These are phyloP conservation scores for Gadus macrocephalus DNA, from an alignment of 2,113 vertebrate genomes.

Conservation along the genomic window DNA sequence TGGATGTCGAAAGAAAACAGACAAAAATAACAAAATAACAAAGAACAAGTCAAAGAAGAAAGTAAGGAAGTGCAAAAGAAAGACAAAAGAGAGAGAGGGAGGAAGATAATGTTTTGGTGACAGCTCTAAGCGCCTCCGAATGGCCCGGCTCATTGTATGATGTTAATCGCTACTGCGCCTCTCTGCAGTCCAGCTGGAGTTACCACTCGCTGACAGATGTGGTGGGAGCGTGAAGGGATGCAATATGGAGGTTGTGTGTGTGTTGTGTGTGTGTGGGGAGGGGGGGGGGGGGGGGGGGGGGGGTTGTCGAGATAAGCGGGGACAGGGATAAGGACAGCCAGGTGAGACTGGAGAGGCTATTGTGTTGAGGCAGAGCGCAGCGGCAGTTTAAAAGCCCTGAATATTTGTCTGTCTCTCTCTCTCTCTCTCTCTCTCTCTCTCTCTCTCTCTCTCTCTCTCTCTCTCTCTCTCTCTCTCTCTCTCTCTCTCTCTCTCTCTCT, in stretches of 20 bases:
- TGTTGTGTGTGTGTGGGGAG: too few relatives aligned
- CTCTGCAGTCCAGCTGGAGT: constrained; percentile 37
- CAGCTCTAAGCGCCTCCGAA: constrained; percentile 43
- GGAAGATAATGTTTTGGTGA: constrained; percentile 8
- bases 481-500: too few relatives aligned
- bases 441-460: constrained; percentile 1
- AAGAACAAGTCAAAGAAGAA: too few relatives aligned
- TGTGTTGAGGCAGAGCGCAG: constrained; percentile 30
- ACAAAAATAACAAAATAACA: too few relatives aligned
- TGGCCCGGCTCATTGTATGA: constrained; percentile 45
- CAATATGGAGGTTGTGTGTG: background rate
- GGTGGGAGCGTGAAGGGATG: constrained; percentile 14
- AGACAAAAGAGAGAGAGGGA: background rate
- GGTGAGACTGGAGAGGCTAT: constrained; percentile 37
- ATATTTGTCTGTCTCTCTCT: constrained; percentile 20
- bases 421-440: constrained; percentile 4
- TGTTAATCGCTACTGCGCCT: constrained; percentile 54
- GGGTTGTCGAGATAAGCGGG: constrained; percentile 32
- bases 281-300: background rate
- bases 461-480: constrained; percentile 31
- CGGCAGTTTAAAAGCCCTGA: constrained; percentile 19
- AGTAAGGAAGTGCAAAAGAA: too few relatives aligned
- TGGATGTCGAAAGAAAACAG: too few relatives aligned
- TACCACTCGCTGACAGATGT: constrained; percentile 49
- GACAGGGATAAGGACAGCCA: constrained; percentile 20